phyloP scores from a whole-genome alignment of 2,797 vertebrate species.

The Sebastolobus altivelis region DNA sequence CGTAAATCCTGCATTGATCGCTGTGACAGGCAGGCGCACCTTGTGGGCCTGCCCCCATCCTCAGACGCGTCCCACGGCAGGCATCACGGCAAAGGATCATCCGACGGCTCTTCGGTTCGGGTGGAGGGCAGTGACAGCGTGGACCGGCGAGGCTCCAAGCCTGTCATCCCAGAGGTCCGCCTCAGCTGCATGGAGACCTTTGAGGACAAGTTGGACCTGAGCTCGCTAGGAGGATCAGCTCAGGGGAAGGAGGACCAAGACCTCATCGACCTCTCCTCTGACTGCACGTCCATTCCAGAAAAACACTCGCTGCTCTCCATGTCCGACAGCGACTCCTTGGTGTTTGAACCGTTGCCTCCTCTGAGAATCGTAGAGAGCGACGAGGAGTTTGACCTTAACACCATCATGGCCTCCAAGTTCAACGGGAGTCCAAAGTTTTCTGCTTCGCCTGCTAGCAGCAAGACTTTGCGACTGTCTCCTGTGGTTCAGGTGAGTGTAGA shows the following conservation, averaged over 20 bases:
- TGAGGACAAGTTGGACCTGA: constrained; percentile 90
- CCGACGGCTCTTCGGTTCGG: constrained; percentile 83
- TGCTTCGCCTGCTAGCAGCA: constrained; percentile 84
- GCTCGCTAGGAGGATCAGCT: constrained; percentile 70
- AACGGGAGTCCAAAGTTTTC: constrained; percentile 78
- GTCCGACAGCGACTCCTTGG: constrained; percentile 96
- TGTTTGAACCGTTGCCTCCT: constrained; percentile 95
- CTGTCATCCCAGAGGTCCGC: constrained; percentile 96
- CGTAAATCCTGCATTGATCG: constrained; percentile 98
- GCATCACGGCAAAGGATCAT: constrained; percentile 81
- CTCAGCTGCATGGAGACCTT: constrained; percentile 97
- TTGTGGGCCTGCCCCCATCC: constrained; percentile 69
- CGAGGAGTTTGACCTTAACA: constrained; percentile 90
- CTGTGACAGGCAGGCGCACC: constrained; percentile 88
- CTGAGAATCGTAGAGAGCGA: constrained; percentile 97
- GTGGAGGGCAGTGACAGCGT: constrained; percentile 64
- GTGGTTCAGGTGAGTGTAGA: constrained; percentile 94
- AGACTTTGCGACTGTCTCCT: constrained; percentile 88
- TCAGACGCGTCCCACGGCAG: constrained; percentile 72
- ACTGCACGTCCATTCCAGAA: constrained; percentile 95
- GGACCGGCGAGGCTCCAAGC: constrained; percentile 82
- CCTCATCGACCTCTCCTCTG: constrained; percentile 96
- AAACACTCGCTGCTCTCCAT: constrained; percentile 94
- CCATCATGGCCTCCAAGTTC: constrained; percentile 74
- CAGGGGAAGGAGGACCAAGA: constrained; percentile 91